Conservation (phyloP, 2,797 vertebrate genomes). For the Amniataba percoides region DNA sequence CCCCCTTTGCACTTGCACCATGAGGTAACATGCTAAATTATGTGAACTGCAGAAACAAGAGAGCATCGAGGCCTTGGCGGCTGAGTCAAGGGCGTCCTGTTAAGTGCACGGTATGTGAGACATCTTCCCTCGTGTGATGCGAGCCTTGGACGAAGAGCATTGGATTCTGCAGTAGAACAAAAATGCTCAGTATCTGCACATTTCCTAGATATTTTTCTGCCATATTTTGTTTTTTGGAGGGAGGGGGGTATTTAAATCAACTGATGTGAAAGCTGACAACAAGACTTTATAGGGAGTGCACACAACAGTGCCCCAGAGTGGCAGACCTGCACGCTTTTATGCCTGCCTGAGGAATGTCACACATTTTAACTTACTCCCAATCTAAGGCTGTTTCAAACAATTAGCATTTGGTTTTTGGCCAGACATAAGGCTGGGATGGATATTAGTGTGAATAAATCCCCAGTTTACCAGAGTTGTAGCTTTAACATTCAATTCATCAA, state of each 20-base stretch:
- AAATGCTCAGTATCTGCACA: slow-evolving; percentile 14
- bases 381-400: slow-evolving; percentile 38
- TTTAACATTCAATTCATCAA: slow-evolving; percentile 15
- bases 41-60: slow-evolving; percentile 39
- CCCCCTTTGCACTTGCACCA: slow-evolving; percentile 42
- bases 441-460: slow-evolving; percentile 22
- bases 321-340: slow-evolving; percentile 42
- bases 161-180: slow-evolving; percentile 32
- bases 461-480: slow-evolving; percentile 28
- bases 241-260: background rate
- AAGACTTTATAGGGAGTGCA: slow-evolving; percentile 22
- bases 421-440: slow-evolving; percentile 8
- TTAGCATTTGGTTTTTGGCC: slow-evolving; percentile 30
- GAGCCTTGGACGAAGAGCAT: slow-evolving; percentile 59
- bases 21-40: slow-evolving; percentile 59
- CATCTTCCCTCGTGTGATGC: slow-evolving; percentile 40
- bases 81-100: slow-evolving; percentile 56
- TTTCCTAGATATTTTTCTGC: slow-evolving; percentile 25
- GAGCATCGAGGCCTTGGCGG: slow-evolving; percentile 53
- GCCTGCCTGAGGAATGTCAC: slow-evolving; percentile 45
- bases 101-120: slow-evolving; percentile 50
- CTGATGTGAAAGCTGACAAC: slow-evolving; percentile 1
- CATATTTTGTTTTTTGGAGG: background rate
- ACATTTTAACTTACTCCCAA: slow-evolving; percentile 33
- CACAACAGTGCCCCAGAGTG: slow-evolving; percentile 58